Base-by-base conservation (phyloP, 2,797 vertebrate genomes). In the Sebastes hopkinsi region DNA sequence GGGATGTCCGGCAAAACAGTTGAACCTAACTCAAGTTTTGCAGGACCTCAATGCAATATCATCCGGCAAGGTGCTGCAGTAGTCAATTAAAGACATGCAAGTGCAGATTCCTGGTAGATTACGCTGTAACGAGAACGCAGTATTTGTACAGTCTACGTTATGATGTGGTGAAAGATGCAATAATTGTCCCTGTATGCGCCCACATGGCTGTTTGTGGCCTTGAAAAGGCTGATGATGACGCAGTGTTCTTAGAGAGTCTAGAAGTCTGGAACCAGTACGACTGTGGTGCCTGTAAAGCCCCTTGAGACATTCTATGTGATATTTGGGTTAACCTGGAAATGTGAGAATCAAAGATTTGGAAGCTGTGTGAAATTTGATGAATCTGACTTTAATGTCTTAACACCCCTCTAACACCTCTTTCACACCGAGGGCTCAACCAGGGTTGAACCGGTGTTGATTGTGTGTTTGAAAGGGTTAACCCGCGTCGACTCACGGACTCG, bases 111-210 rank as follows among this genome's bases (percentile, higher is more conserved):
- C 56, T 61, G 42, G 55, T 46, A 29, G 56, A 72, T 50, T 18
- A 61, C 38, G 4, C 11, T 27, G 22, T 27, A 46, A 18, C 16
- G 16, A 46, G 16, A 46, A 46, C 7, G 6, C 42, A 46, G 42
- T 46, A 46, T 18, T 46, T 46, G 42, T 46, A 46, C 42, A 0
- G 0, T 46, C 16, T 42, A 42, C 38, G 3, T 42, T 42, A 0
- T 42, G 38, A 42, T 42, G 38, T 18, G 38, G 14, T 29, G 25
- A 59, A 18, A 67, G 6, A 60, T 8, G 11, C 22, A 67, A 46
- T n/a, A 46, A 54, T 23, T 61, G 27, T 25, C 25, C 23, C 23
- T 70, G 30, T 60, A 54, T 11, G 10, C 14, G 10, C 25, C 14
- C 6, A 18, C 20, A 0, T 32, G 1, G 4, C 36, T 59, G 10